phyloP scores from a whole-genome alignment of 2,113 vertebrate species.

The Nannospalax galili region DNA sequence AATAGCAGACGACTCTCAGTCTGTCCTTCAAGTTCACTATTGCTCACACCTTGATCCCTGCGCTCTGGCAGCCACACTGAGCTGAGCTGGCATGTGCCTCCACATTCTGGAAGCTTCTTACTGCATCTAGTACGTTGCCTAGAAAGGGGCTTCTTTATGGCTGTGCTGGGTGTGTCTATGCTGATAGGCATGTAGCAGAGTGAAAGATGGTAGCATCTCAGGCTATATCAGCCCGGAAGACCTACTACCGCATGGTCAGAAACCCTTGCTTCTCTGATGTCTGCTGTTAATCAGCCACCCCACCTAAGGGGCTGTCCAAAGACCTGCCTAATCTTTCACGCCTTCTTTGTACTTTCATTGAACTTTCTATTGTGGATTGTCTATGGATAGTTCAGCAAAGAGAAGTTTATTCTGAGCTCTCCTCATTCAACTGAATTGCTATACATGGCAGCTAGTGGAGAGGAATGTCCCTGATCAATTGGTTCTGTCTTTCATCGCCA shows the following conservation, averaged over 20 bases:
- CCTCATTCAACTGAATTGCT: neutral
- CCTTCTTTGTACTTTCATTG: neutral
- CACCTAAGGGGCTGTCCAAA: neutral
- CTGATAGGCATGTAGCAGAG: neutral
- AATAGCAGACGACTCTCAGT: too few relatives aligned
- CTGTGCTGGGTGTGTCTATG: neutral
- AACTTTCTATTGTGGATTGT: neutral
- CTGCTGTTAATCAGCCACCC: neutral
- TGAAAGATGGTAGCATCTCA: neutral
- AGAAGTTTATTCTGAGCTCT: neutral
- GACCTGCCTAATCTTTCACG: neutral
- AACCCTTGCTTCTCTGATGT: neutral
- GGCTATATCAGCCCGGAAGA: neutral
- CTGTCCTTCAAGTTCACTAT: neutral
- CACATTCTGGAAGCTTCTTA: neutral
- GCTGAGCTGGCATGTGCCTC: neutral
- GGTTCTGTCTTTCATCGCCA: neutral
- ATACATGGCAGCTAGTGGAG: neutral
- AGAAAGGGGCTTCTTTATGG: neutral
- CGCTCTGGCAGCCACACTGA: too few relatives aligned
- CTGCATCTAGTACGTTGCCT: neutral
- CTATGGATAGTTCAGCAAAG: neutral
- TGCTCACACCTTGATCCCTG: rapidly evolving
- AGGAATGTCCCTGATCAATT: neutral
- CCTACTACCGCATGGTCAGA: neutral